Base-by-base conservation (phyloP, 2,797 vertebrate genomes). In the Catostomus latipinnis region DNA sequence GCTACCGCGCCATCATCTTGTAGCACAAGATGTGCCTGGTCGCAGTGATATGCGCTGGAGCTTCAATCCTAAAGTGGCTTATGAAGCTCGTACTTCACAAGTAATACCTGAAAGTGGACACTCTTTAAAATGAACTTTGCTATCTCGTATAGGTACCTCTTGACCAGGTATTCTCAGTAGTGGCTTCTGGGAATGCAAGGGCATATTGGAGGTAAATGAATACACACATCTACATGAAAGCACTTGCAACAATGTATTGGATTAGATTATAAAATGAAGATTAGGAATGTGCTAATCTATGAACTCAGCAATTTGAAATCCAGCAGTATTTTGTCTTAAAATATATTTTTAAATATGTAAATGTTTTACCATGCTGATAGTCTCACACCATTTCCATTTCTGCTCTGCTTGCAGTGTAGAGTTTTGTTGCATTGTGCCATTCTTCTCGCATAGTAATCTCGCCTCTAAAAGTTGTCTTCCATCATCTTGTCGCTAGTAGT, bases 191-290 rank as follows among this genome's bases (percentile, higher is more conserved):
- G 48, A 91, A 82, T 0, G 93, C n/a, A 85, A 92, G 56, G 94
- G 94, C 56, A 91, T 93, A 58, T 83, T 94, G 18, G 94, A 94
- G 92, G 93, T 94, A 88, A 18, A 43, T n/a, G 22, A 61, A 8
- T 22, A 22, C 11, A 6, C 14, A 12, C 50, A 18, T 7, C 18
- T 46, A 10, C 22, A 46, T 45, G 46, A 54, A 54, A 54, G 12
- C 58, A 69, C 22, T 22, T 50, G 43, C 34, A 22, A 45, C n/a
- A 7, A 34, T 34, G 50, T 12, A 54, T 16, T 22, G 8, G 4
- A 16, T 43, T 54, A 45, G 52, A 43, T 56, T 43, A 4, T 71
- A 54, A 53, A 45, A 50, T 34, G 10, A 54, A 12, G 13, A 68
- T 2, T 22, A 22, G 2, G 22, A 22, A 22, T 22, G 22, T 22